phyloP scores from a whole-genome alignment of 1,140 invertebrate species.

The Drosophila athabasca region DNA sequence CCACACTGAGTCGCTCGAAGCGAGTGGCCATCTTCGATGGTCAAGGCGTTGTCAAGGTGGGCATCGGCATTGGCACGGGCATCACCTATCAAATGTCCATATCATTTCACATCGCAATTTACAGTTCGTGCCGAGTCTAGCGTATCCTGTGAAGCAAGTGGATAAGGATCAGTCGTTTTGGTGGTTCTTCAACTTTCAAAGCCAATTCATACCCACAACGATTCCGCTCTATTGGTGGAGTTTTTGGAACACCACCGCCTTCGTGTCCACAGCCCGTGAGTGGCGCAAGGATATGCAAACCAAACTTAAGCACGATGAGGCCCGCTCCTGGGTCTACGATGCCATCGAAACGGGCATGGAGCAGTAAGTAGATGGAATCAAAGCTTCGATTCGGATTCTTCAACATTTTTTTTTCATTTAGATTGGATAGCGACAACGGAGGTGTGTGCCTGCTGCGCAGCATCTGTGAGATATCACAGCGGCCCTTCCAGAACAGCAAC shows the following conservation, averaged over 20 bases:
- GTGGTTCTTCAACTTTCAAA: conserved; percentile 69
- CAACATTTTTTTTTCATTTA: not conserved
- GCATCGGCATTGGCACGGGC: not conserved
- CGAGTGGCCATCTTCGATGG: conserved; percentile 71
- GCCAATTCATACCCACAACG: conserved; percentile 58
- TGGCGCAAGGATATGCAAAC: conserved; percentile 59
- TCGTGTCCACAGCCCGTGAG: conserved; percentile 70
- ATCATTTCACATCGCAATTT: not conserved
- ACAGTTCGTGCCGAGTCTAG: conserved; percentile 54
- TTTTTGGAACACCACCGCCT: conserved; percentile 71
- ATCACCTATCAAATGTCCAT: not conserved
- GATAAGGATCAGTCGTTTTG: conserved; percentile 66
- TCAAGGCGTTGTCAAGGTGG: conserved; percentile 66
- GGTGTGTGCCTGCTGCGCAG: conserved; percentile 58
- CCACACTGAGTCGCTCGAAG: conserved; percentile 46
- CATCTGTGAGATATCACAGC: conserved; percentile 73
- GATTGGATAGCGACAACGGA: conserved; percentile 46
- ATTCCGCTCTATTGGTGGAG: conserved; percentile 78
- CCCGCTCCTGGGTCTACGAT: conserved; percentile 58
- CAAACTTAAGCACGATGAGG: conserved; percentile 50
- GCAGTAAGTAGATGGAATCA: conserved; percentile 29
- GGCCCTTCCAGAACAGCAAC: conserved; percentile 51
- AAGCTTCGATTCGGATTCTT: too few species aligned
- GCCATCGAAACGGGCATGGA: conserved; percentile 62
- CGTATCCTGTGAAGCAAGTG: conserved; percentile 60